Percentiles rank a stretch among this genome's conserved stretches.
These are phyloP conservation scores for Drosophila obscura DNA, from an alignment of 1,140 invertebrate species.

Conservation along the genomic window DNA sequence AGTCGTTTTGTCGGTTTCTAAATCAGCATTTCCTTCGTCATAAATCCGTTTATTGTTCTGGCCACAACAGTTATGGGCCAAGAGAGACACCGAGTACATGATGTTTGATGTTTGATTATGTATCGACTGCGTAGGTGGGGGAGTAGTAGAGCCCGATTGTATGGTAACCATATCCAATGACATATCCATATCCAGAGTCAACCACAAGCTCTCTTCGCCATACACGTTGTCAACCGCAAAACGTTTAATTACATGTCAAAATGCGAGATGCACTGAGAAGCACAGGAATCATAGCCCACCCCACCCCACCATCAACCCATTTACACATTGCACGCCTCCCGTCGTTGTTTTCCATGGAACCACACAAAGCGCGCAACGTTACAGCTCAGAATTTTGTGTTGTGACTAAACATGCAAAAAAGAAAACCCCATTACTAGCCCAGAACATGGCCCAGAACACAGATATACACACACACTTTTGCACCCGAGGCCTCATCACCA, in stretches of 20 bases:
- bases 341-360: slow-evolving; percentile 45
- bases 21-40: slow-evolving; percentile 39
- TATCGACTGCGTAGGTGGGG: no score
- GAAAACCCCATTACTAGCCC: slow-evolving; percentile 54
- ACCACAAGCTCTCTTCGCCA: slow-evolving; percentile 45
- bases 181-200: not conserved
- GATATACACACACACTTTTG: slow-evolving; percentile 6
- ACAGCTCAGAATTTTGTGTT: slow-evolving; percentile 49
- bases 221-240: slow-evolving; percentile 53
- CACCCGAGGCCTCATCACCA: slow-evolving; percentile 7
- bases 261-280: slow-evolving; percentile 59
- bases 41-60: slow-evolving; percentile 44
- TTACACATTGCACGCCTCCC: not conserved
- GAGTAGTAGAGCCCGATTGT: no score
- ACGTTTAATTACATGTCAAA: slow-evolving; percentile 64
- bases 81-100: slow-evolving; percentile 12
- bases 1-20: slow-evolving; percentile 14
- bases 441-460: slow-evolving; percentile 31
- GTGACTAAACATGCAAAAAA: slow-evolving; percentile 60
- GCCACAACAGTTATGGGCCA: slow-evolving; percentile 36
- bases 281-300: slow-evolving; percentile 33
- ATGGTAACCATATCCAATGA: slow-evolving; percentile 35
- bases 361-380: slow-evolving; percentile 36
- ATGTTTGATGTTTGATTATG: slow-evolving; percentile 11
- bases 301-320: slow-evolving; percentile 12